phyloP scores from a whole-genome alignment of 64 coral and sea anemone genomes.

The Montipora sp. region DNA sequence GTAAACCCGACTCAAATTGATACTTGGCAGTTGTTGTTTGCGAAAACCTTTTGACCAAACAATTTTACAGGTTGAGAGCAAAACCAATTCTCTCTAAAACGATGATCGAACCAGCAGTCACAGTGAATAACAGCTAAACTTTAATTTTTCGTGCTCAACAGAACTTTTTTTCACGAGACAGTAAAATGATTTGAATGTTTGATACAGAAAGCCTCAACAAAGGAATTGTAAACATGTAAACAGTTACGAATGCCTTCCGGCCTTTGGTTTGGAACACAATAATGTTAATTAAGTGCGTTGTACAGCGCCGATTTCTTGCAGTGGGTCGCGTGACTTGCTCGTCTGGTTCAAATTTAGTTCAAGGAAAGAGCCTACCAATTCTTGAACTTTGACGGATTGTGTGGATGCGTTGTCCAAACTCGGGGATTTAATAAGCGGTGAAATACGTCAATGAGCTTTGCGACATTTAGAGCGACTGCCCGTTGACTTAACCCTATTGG shows the following conservation, averaged over 20 bases:
- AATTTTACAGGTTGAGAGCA: not conserved
- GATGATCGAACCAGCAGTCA: not conserved
- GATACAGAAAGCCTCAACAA: slow-evolving; percentile 28
- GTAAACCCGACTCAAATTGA: not conserved
- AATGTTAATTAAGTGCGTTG: slow-evolving; percentile 39
- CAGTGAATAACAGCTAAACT: not conserved
- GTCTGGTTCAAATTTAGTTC: not conserved
- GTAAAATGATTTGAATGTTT: slow-evolving; percentile 18
- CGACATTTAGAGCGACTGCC: slow-evolving; percentile 18
- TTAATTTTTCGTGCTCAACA: not conserved
- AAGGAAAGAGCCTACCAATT: not conserved
- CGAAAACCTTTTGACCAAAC: not conserved
- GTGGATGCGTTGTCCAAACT: not conserved
- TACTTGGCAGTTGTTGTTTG: not conserved
- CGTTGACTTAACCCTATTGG: slow-evolving; percentile 41
- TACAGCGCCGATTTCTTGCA: not conserved
- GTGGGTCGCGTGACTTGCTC: not conserved
- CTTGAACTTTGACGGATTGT: not conserved
- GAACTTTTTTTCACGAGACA: not conserved
- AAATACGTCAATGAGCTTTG: slow-evolving; percentile 33
- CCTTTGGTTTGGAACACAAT: slow-evolving; percentile 21
- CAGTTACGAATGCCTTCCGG: slow-evolving; percentile 45
- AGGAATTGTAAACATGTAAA: slow-evolving; percentile 49
- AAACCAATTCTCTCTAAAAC: not conserved
- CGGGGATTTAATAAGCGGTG: slow-evolving; percentile 15